A percentile compares a stretch with the other conserved stretches of the same genome.
Conservation (phyloP, 1,140 invertebrate genomes). For the Cydia strobilella region DNA sequence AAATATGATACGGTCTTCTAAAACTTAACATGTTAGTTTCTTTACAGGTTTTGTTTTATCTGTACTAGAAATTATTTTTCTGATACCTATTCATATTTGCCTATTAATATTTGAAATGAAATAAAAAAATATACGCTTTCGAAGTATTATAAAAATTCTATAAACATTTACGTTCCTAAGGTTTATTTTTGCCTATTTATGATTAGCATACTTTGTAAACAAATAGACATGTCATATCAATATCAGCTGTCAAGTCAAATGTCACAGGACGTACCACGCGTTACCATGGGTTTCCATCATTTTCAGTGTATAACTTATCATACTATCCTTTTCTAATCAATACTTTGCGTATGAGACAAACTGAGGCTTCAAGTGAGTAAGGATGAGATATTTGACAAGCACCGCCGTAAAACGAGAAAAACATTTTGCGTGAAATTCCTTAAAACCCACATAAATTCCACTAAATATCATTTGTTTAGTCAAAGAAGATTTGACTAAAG, state of each 20-base stretch:
- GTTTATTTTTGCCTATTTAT: not conserved
- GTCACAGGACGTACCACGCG: not conserved
- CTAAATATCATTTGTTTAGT: not conserved
- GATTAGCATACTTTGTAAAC: not conserved
- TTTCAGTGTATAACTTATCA: not conserved
- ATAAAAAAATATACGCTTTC: no score
- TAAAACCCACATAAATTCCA: slow-evolving; percentile 8
- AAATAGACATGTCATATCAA: not conserved
- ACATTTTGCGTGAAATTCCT: slow-evolving; percentile 11
- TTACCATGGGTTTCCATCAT: not conserved
- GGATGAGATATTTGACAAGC: not conserved
- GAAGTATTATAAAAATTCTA: no score
- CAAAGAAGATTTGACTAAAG: not conserved
- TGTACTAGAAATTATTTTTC: no score
- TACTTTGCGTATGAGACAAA: not conserved
- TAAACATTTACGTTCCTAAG: not conserved
- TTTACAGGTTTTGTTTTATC: no score
- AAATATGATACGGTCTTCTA: no score
- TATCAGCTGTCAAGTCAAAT: not conserved
- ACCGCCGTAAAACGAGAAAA: not conserved
- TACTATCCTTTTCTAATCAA: not conserved
- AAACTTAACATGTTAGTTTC: no score
- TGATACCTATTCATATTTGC: no score
- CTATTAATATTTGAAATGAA: no score
- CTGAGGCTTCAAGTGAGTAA: not conserved